Percentiles rank a stretch among this genome's conserved stretches.
These are phyloP conservation scores for Epinephelus fuscoguttatus DNA, from an alignment of 2,113 vertebrate genomes.

Conservation along the genomic window DNA sequence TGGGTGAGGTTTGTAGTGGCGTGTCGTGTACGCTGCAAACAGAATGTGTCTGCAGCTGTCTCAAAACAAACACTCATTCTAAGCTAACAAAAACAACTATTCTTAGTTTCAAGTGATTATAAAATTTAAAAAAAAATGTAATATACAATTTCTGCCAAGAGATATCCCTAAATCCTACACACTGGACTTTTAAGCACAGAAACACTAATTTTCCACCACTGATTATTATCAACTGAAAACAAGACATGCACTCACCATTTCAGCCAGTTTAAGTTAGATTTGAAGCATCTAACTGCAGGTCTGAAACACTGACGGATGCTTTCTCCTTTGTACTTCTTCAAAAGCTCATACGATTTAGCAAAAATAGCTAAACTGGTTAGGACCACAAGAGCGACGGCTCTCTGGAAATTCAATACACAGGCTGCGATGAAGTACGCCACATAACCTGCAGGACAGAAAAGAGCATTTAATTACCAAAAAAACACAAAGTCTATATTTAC, in stretches of 20 bases:
- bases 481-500: neutral
- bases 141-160: too few species aligned
- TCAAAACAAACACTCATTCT: too few species aligned
- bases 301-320: constrained; percentile 77
- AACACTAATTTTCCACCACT: too few species aligned
- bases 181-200: too few species aligned
- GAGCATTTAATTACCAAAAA: neutral
- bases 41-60: too few species aligned
- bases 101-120: too few species aligned
- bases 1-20: too few species aligned
- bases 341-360: constrained; percentile 76
- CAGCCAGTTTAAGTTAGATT: constrained; percentile 85
- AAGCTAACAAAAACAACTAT: too few species aligned
- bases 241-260: constrained; percentile 88
- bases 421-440: constrained; percentile 90
- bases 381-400: constrained; percentile 88
- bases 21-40: too few species aligned
- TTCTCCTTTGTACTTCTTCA: constrained; percentile 84
- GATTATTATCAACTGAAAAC: neutral
- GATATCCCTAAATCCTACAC: too few species aligned
- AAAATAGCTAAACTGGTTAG: constrained; percentile 86
- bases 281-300: constrained; percentile 73
- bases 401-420: constrained; percentile 89
- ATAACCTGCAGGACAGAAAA: constrained; percentile 84
- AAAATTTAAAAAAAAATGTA: too few species aligned